A percentile compares a stretch with the other conserved stretches of the same genome.
These are phyloP conservation scores for Electrona antarctica DNA, from an alignment of 2,113 vertebrate genomes.

Conservation along the genomic window DNA sequence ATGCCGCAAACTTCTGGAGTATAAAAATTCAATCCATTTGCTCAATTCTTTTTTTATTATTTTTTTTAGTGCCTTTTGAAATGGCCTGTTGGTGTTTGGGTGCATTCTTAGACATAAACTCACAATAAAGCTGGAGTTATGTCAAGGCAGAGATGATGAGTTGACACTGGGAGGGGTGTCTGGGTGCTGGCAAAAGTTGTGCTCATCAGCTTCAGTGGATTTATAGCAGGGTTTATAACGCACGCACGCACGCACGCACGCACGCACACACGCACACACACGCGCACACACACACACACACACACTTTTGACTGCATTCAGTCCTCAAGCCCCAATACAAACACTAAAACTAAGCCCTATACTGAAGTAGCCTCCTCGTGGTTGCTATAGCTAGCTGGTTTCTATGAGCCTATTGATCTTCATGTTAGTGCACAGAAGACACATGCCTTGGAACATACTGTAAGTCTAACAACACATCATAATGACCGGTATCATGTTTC, in stretches of 20 bases:
- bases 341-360: too few relatives aligned
- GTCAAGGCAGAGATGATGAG: constrained; percentile 61
- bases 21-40: neutral
- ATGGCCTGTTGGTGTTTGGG: constrained; percentile 30
- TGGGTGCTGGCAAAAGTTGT: constrained; percentile 57
- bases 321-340: too few relatives aligned
- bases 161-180: constrained; percentile 51
- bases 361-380: too few relatives aligned
- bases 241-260: constrained; percentile 39
- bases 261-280: constrained; percentile 17
- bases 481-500: constrained; percentile 9
- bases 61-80: constrained; percentile 25
- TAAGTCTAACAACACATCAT: neutral
- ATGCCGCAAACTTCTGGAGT: too few relatives aligned
- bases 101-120: constrained; percentile 39
- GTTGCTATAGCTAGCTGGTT: constrained; percentile 16
- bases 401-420: constrained; percentile 24
- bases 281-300: neutral
- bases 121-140: constrained; percentile 64
- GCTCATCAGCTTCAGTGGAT: constrained; percentile 61
- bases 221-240: constrained; percentile 48
- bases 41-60: constrained; percentile 4
- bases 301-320: neutral
- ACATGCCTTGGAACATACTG: neutral
- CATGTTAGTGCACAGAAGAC: constrained; percentile 5